phyloP scores from a whole-genome alignment of 1,140 invertebrate genomes.

The Prorops nasuta region DNA sequence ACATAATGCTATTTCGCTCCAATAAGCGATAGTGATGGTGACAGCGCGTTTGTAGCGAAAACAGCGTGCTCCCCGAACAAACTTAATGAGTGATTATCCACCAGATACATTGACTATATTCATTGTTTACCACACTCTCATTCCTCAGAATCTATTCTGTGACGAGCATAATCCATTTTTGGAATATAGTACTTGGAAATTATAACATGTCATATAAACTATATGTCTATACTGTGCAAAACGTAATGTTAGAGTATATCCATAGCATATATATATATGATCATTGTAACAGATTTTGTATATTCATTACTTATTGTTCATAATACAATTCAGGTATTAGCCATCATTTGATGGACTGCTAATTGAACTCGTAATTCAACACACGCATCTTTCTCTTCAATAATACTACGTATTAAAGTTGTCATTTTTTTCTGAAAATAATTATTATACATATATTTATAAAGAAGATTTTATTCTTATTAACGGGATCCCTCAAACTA shows the following conservation, averaged over 20 bases:
- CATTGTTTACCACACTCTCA: neutral
- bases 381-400: constrained; percentile 68
- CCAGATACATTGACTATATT: neutral
- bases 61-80: neutral
- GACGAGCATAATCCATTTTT: neutral
- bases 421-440: constrained; percentile 60
- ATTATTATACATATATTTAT: constrained; percentile 8
- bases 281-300: neutral
- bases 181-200: neutral
- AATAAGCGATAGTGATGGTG: neutral
- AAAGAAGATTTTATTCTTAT: too few relatives aligned
- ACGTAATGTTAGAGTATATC: constrained; percentile 22
- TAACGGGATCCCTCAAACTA: too few relatives aligned
- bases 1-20: neutral
- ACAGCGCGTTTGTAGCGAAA: too few relatives aligned
- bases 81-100: neutral
- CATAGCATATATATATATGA: constrained; percentile 6
- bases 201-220: constrained; percentile 32
- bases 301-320: constrained; percentile 7
- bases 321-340: constrained; percentile 28
- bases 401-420: constrained; percentile 62
- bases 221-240: constrained; percentile 31
- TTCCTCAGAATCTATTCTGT: neutral
- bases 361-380: constrained; percentile 67
- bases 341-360: constrained; percentile 59